A percentile compares a stretch with the other conserved stretches of the same genome.
phyloP scores from a whole-genome alignment of 2,888 invertebrate genomes.

The Stramonita haemastoma region DNA sequence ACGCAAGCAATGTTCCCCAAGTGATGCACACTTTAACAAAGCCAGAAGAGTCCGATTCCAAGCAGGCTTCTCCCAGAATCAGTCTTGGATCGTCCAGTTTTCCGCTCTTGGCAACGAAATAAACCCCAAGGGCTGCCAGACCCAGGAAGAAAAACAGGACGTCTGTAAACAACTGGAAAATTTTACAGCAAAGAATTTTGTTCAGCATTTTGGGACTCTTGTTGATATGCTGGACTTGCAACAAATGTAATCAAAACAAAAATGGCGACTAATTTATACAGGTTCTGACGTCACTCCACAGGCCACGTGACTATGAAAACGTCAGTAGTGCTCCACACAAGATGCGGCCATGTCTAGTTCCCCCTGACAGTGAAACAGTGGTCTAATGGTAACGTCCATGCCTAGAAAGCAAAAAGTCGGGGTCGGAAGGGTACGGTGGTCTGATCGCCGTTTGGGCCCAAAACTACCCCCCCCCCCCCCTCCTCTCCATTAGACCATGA shows the following conservation, averaged over 20 bases:
- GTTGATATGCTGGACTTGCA: background rate
- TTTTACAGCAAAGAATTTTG: background rate
- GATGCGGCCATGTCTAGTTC: too few relatives aligned
- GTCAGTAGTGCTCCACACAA: too few relatives aligned
- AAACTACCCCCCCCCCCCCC: too few relatives aligned
- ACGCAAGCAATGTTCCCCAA: background rate
- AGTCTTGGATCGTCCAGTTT: slow-evolving; percentile 5
- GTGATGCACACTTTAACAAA: background rate
- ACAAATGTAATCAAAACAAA: background rate
- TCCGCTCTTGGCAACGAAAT: background rate
- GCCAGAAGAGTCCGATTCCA: slow-evolving; percentile 7
- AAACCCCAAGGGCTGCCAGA: background rate
- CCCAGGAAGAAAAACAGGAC: background rate
- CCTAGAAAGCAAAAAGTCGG: too few relatives aligned
- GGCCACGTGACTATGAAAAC: background rate
- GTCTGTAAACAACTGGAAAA: background rate
- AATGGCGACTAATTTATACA: background rate
- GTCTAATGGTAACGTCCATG: too few relatives aligned
- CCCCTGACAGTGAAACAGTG: too few relatives aligned
- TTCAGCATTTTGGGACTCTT: background rate
- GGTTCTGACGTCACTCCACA: background rate
- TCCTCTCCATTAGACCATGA: too few relatives aligned
- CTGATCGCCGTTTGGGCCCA: too few relatives aligned
- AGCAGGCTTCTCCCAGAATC: slow-evolving; percentile 12
- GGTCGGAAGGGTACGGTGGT: too few relatives aligned